Evolutionary conservation across 2,113 vertebrate species (phyloP).

Genomic region (Trematocara marginatum): DNA sequence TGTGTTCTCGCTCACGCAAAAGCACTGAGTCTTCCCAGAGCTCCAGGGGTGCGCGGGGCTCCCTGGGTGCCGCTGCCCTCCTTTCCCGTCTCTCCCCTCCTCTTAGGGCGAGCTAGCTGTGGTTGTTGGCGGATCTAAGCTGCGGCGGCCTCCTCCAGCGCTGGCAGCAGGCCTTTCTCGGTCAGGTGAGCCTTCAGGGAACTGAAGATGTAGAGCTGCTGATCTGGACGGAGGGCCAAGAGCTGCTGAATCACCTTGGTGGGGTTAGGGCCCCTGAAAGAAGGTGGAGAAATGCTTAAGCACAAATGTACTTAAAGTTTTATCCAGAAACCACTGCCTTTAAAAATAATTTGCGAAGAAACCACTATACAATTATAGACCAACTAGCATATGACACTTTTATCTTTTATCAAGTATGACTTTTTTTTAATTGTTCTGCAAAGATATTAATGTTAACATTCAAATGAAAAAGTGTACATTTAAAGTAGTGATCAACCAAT

Average conservation of each 20-base stretch:
- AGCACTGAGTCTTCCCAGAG: background rate
- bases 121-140: conserved; percentile 24
- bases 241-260: conserved; percentile 95
- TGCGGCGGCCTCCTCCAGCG: conserved; percentile 64
- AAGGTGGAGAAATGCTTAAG: background rate
- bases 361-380: accelerated
- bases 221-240: conserved; percentile 86
- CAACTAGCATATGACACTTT: background rate
- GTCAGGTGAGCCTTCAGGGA: conserved; percentile 86
- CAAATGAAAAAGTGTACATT: background rate
- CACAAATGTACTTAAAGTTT: background rate
- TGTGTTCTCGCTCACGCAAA: background rate
- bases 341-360: accelerated
- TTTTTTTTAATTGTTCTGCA: background rate
- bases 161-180: conserved; percentile 81
- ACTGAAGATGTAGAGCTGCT: conserved; percentile 96
- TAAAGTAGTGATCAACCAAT: background rate
- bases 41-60: background rate
- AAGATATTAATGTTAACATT: background rate
- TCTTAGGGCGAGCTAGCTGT: background rate
- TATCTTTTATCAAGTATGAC: background rate
- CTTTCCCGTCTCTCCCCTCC: background rate
- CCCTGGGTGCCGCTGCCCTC: background rate
- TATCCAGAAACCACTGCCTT: background rate
- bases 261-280: conserved; percentile 88